phyloP scores from a whole-genome alignment of 2,113 vertebrate species.

The Daphoenositta chrysoptera region DNA sequence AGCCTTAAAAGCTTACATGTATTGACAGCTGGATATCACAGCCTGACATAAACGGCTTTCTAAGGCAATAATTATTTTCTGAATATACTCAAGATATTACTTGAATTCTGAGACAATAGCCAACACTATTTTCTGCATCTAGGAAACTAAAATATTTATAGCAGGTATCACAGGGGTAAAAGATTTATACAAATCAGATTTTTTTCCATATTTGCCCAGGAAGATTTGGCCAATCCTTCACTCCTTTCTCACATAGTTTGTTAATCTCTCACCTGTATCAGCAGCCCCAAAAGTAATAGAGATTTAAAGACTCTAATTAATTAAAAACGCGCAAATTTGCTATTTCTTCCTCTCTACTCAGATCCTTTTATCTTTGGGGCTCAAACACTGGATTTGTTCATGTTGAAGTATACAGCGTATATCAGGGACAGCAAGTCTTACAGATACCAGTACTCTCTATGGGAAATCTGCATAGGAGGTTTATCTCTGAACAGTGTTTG shows the following conservation, averaged over 20 bases:
- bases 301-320: not conserved
- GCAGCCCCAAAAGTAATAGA: not conserved
- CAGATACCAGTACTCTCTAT: not conserved
- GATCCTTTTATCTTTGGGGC: not conserved
- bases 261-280: not conserved
- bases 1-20: not conserved
- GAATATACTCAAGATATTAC: not conserved
- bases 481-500: not conserved
- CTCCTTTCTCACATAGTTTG: not conserved
- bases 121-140: not conserved
- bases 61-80: not conserved
- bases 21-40: not conserved
- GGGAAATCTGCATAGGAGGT: not conserved
- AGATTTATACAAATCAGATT: not conserved
- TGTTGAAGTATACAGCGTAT: fast-evolving
- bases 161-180: not conserved
- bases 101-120: not conserved
- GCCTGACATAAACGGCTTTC: not conserved
- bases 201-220: not conserved
- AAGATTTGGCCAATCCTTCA: not conserved
- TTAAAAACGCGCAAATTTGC: not conserved
- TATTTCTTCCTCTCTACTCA: not conserved
- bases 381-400: not conserved
- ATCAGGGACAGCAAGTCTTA: not conserved
- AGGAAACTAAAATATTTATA: not conserved